Evolutionary conservation across 2,888 invertebrate genomes (phyloP).

Genomic region (Ganaspis brasiliensis): DNA sequence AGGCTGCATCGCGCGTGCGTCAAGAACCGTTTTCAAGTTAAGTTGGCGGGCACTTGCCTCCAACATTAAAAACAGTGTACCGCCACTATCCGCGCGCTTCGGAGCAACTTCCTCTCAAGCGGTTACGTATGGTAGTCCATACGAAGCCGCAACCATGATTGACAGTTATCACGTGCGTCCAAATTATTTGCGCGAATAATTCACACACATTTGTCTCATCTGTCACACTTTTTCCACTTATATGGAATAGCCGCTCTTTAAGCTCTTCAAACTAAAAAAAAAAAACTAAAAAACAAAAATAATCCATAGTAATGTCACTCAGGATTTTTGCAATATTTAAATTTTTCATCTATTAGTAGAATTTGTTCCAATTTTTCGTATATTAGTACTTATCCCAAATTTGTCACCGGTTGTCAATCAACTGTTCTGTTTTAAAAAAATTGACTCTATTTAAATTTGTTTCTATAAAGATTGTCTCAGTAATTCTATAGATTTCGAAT

Average conservation of each 20-base stretch:
- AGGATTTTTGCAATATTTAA: no score
- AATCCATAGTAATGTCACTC: no score
- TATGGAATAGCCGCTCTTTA: neutral
- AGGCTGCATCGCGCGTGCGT: constrained; percentile 21
- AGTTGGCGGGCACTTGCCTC: constrained; percentile 39
- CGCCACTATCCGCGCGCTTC: constrained; percentile 58
- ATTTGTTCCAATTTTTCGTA: no score
- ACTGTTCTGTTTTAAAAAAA: no score
- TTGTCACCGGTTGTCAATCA: no score
- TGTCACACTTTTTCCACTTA: neutral
- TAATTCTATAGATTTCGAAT: no score
- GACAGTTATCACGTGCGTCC: constrained; percentile 45
- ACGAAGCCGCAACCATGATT: constrained; percentile 47
- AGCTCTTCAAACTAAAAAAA: no score
- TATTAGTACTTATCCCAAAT: neutral
- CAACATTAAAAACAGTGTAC: constrained; percentile 43
- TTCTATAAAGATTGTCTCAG: no score
- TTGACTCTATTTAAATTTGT: no score
- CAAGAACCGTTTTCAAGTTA: constrained; percentile 31
- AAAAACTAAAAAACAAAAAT: no score
- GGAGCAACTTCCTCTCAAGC: constrained; percentile 47
- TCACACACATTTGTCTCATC: neutral
- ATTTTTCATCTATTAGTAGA: no score
- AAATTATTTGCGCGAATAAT: constrained; percentile 30
- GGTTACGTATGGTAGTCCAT: constrained; percentile 42